Evolutionary conservation across 92 coral and sea anemone genomes (phyloP).

Genomic region (Ricordea florida): DNA sequence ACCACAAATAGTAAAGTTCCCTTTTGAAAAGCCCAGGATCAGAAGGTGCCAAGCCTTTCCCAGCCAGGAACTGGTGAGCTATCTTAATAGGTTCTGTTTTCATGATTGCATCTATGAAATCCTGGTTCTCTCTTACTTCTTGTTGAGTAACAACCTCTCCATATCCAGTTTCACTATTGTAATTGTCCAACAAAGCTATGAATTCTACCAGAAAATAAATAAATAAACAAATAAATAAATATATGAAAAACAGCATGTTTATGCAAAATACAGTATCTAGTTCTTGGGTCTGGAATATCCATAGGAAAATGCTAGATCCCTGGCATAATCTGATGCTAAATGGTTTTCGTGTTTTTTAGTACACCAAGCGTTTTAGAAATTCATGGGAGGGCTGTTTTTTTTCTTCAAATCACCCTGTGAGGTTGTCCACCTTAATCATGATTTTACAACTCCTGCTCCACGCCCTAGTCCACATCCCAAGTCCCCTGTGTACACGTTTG

Average conservation of each 20-base stretch:
- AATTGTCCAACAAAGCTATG: constrained; percentile 91
- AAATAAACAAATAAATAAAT: background rate
- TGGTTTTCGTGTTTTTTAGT: too few species aligned
- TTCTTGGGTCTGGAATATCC: too few species aligned
- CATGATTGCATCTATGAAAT: constrained; percentile 85
- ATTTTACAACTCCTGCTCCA: too few species aligned
- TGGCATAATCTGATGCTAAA: too few species aligned
- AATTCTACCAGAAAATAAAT: constrained; percentile 57
- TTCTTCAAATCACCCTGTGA: too few species aligned
- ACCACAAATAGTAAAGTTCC: constrained; percentile 82
- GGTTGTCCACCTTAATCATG: too few species aligned
- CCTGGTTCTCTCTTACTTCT: constrained; percentile 82
- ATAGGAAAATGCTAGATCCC: too few species aligned
- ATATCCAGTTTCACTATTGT: constrained; percentile 84
- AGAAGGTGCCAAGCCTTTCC: constrained; percentile 54
- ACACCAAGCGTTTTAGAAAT: too few species aligned
- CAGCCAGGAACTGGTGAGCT: constrained; percentile 79
- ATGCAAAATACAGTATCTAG: background rate
- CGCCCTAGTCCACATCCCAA: too few species aligned
- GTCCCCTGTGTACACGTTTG: too few species aligned
- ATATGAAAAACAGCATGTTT: background rate
- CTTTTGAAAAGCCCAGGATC: constrained; percentile 73
- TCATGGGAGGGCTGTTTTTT: too few species aligned
- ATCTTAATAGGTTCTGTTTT: constrained; percentile 94
- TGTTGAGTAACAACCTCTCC: constrained; percentile 89